Evolutionary conservation across 1,140 invertebrate genomes (phyloP), one percentile per base, ranked within the genome.

Genomic region (Aphelenchoides besseyi): DNA sequence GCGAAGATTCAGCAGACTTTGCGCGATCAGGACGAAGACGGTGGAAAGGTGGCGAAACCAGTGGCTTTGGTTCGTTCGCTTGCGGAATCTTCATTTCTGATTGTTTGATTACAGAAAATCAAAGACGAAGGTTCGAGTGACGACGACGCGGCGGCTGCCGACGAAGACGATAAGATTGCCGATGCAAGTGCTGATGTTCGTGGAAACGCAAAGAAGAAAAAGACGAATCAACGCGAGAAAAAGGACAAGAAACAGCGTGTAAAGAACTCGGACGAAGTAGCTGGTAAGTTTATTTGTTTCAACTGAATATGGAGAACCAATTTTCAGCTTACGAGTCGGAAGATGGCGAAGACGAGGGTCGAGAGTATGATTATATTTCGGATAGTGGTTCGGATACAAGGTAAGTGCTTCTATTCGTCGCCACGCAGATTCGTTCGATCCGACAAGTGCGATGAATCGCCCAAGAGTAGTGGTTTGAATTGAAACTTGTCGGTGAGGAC

Each of bases 291-390:
- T n/a, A 52, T 23, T 12, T n/a, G n/a, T n/a, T n/a, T n/a, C n/a
- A n/a, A n/a, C n/a, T n/a, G n/a, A n/a, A n/a, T n/a, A n/a, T n/a
- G n/a, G n/a, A n/a, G n/a, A n/a, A n/a, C n/a, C n/a, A n/a, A n/a
- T 54, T 72, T 82, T 59, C 37, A 81, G 82, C 80, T 28, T 83
- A 83, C 66, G 82, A 83, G 48, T 83, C 81, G 8, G 79, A 81
- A 23, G 82, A 83, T 32, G 82, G 82, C n/a, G 79, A 83, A 26
- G 82, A 83, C 59, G 82, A 83, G 70, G 82, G 82, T 1, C 71
- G 82, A 0, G 82, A 83, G 63, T 83, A 81, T 61, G 82, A 83
- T 57, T 83, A 83, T 59, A 83, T 83, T 74, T 74, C 81, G 0
- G 82, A 83, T 70, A 82, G 79, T 63, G 82, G 82, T 37, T 81